Evolutionary conservation across 2,888 invertebrate genomes (phyloP).

Genomic region (Gymnoscelis rufifasciata): DNA sequence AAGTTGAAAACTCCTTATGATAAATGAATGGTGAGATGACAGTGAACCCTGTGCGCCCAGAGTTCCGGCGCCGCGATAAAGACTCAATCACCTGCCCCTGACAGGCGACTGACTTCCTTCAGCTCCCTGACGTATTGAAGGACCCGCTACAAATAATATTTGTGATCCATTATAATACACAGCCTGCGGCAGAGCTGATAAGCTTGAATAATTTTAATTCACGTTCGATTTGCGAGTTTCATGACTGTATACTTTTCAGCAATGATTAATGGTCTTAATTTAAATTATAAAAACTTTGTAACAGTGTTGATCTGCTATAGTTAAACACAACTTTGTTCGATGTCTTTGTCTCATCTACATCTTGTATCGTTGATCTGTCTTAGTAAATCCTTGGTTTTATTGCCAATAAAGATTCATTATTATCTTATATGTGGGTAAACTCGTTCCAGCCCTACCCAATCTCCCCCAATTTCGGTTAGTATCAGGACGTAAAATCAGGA

Average conservation of each 20-base stretch:
- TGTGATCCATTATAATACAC: slow-evolving; percentile 48
- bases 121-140: slow-evolving; percentile 39
- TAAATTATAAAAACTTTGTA: no score
- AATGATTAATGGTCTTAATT: no score
- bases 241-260: not conserved
- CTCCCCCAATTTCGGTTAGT: slow-evolving; percentile 18
- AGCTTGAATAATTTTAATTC: slow-evolving; percentile 27
- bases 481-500: slow-evolving; percentile 21
- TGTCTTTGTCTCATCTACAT: not conserved
- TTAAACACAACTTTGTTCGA: no score
- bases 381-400: slow-evolving; percentile 5
- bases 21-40: slow-evolving; percentile 54
- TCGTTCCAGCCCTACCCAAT: slow-evolving; percentile 12
- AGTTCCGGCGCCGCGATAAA: slow-evolving; percentile 49
- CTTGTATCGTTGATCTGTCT: not conserved
- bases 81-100: slow-evolving; percentile 64
- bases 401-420: slow-evolving; percentile 17
- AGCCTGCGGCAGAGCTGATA: slow-evolving; percentile 46
- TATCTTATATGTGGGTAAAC: slow-evolving; percentile 17
- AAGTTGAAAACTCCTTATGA: slow-evolving; percentile 44
- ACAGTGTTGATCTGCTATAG: no score
- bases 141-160: slow-evolving; percentile 49
- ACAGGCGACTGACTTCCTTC: slow-evolving; percentile 46
- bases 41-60: slow-evolving; percentile 53
- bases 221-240: slow-evolving; percentile 19